These are phyloP conservation scores for Ameiurus melas DNA, from an alignment of 2,113 vertebrate genomes.

Conservation along the genomic window DNA sequence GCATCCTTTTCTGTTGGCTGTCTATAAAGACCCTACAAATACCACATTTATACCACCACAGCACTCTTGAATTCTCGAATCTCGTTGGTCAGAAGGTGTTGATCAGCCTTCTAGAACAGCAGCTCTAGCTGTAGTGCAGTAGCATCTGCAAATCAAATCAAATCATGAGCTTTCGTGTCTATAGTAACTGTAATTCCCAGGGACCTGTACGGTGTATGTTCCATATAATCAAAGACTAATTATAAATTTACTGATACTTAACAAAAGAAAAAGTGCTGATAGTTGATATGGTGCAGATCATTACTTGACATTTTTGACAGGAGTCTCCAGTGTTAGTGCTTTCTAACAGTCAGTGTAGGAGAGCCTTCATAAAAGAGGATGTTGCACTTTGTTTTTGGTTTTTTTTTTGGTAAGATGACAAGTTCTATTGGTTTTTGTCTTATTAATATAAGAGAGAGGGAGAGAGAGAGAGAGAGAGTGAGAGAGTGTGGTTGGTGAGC, in stretches of 20 bases:
- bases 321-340: neutral
- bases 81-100: neutral
- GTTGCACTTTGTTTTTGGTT: neutral
- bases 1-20: slow-evolving; percentile 71
- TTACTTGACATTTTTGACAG: neutral
- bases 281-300: neutral
- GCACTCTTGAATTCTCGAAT: neutral
- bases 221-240: neutral
- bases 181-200: neutral
- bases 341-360: neutral
- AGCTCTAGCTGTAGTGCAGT: neutral
- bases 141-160: neutral
- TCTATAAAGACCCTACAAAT: neutral
- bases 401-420: neutral
- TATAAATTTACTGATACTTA: neutral
- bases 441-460: neutral
- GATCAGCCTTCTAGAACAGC: neutral
- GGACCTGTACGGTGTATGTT: neutral
- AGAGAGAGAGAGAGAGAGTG: neutral
- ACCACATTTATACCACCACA: neutral
- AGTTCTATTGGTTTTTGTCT: neutral
- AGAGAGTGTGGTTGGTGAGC: neutral
- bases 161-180: neutral
- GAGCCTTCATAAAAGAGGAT: neutral
- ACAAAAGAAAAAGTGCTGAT: neutral